Evolutionary conservation across 2,797 vertebrate genomes (phyloP).

Genomic region (Darevskia mixta): DNA sequence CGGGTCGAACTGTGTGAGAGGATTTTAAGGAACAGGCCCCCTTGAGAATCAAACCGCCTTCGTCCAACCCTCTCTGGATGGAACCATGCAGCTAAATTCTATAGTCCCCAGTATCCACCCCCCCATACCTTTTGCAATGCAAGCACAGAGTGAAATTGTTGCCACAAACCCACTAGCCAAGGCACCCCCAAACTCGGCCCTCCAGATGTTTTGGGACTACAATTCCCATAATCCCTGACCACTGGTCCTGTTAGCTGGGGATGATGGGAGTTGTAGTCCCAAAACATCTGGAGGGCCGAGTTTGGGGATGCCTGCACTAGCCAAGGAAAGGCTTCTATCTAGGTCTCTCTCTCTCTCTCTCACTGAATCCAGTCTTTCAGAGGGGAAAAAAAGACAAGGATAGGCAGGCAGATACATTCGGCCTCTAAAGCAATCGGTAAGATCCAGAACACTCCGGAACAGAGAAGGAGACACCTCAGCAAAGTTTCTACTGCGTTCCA

Average conservation of each 20-base stretch:
- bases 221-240: too few relatives aligned
- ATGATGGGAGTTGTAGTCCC: too few relatives aligned
- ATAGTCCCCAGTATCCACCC: neutral
- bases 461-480: neutral
- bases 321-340: conserved; percentile 1
- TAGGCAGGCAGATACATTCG: neutral
- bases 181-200: too few relatives aligned
- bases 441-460: neutral
- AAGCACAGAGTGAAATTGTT: neutral
- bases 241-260: too few relatives aligned
- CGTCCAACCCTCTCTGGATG: neutral
- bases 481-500: neutral
- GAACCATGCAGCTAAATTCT: neutral
- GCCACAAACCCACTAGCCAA: neutral
- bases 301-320: neutral
- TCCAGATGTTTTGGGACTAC: too few relatives aligned
- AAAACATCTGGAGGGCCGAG: too few relatives aligned
- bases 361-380: neutral
- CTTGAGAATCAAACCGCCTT: neutral
- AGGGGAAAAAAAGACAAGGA: neutral
- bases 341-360: neutral
- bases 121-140: neutral
- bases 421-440: neutral
- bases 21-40: neutral
- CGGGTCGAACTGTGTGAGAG: neutral